Conservation (phyloP, 2,797 vertebrate species). For the Pseudochromis fuscus region DNA sequence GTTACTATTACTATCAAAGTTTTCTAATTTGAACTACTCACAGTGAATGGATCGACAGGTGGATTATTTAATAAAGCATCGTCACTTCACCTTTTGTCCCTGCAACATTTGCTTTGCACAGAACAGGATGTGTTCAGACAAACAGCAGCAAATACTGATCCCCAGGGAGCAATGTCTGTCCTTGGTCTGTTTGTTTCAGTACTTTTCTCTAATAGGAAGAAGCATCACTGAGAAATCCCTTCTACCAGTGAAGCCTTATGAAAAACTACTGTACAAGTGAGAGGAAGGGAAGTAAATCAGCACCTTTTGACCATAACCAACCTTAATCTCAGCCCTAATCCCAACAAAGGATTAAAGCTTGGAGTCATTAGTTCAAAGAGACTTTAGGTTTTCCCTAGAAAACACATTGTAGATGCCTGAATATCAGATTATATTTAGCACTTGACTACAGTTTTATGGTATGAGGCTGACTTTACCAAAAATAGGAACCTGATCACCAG, state of each 20-base stretch:
- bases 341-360: background rate
- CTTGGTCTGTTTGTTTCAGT: constrained; percentile 32
- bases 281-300: background rate
- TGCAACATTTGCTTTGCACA: background rate
- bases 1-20: no score
- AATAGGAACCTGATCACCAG: no score
- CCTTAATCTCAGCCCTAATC: background rate
- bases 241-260: constrained; percentile 22
- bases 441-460: background rate
- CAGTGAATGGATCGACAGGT: no score
- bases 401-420: background rate
- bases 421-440: background rate
- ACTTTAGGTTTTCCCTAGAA: background rate
- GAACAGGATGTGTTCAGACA: background rate
- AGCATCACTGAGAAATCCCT: constrained; percentile 27
- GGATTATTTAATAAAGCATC: background rate
- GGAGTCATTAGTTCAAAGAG: no score
- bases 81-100: background rate
- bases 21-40: no score
- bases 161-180: constrained; percentile 13
- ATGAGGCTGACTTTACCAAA: no score
- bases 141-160: constrained; percentile 25
- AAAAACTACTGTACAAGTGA: background rate
- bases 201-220: constrained; percentile 36
- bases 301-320: background rate